Base-by-base conservation (phyloP, 2,797 vertebrate genomes). In the Myiotriccus ornatus region DNA sequence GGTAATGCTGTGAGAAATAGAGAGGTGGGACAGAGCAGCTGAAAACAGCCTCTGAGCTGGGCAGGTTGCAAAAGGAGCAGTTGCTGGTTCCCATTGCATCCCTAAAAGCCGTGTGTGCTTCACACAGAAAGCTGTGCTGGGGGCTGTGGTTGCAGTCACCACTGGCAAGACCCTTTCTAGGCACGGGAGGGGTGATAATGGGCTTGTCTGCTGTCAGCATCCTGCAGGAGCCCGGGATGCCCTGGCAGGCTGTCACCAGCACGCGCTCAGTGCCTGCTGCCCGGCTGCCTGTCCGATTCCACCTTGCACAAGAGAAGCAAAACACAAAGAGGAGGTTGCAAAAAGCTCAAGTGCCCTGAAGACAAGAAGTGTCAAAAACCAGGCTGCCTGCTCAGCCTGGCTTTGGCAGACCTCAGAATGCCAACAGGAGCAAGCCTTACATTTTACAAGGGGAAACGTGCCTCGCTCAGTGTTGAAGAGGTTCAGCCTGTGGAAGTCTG, bases 321-420 rank as follows among this genome's bases (percentile, higher is more conserved):
- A 94, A 80, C 83, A 78, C 2, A 9, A 47, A 68, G 62, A 77
- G 67, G 89, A 92, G 57, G 76, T 6, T 84, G 76, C 87, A 84
- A 86, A 94, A 84, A 83, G 24, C 32, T 84, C 62, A 21, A 84
- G 90, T 4, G 3, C 71, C 73, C 73, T 78, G 73, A 84, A 88
- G 57, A 87, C 43, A 89, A 46, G 69, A 93, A 77, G n/a, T 78
- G 79, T 80, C 92, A 91, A 84, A 95, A 93, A 63, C 34, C 84
- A 55, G 71, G 65, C 60, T 94, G 68, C 53, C 60, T 24, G 2
- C 69, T 89, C 90, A 89, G 76, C 32, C 92, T 85, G 75, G 65
- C 53, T 87, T 80, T 59, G 47, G 71, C 75, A 76, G 84, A 74
- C n/a, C 68, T 71, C 86, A 20, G 27, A 67, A 39, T n/a, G 50